A percentile compares a stretch with the other conserved stretches of the same genome.
phyloP scores from a whole-genome alignment of 2,888 invertebrate species.

The Argyresthia goedartella region DNA sequence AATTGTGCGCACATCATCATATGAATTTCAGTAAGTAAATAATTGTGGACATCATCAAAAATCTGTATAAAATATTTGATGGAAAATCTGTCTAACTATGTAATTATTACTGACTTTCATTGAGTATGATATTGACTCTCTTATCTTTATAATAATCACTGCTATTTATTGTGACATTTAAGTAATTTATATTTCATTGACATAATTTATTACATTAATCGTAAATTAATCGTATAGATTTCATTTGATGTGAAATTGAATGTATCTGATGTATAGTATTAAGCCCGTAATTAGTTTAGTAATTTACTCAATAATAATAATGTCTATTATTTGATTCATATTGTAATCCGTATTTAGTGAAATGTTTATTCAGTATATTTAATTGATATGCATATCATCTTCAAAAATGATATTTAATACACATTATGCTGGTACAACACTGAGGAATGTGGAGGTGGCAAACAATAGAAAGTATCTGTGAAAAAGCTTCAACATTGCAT shows the following conservation, averaged over 20 bases:
- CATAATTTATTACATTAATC: conserved; percentile 64
- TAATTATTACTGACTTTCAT: conserved; percentile 5
- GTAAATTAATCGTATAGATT: conserved; percentile 60
- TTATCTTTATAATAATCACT: conserved; percentile 37
- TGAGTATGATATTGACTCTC: conserved; percentile 49
- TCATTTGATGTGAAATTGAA: conserved; percentile 65
- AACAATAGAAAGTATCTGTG: too few relatives aligned
- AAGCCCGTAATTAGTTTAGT: conserved; percentile 61
- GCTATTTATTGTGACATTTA: conserved; percentile 68
- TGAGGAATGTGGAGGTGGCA: too few relatives aligned
- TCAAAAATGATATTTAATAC: not conserved
- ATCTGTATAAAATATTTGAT: not conserved
- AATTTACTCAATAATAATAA: conserved; percentile 37
- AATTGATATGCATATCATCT: conserved; percentile 4
- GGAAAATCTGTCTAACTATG: too few relatives aligned
- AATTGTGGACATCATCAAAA: not conserved
- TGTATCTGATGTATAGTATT: conserved; percentile 44
- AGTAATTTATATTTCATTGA: conserved; percentile 61
- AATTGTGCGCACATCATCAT: conserved; percentile 25
- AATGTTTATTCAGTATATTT: conserved; percentile 3
- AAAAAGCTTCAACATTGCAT: conserved; percentile 3
- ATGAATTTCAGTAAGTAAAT: conserved; percentile 22
- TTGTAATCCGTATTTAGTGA: conserved; percentile 3
- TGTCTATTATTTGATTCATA: conserved; percentile 4
- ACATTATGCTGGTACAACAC: not conserved